phyloP scores from a whole-genome alignment of 2,888 invertebrate species.

The Pyrocoelia pectoralis region DNA sequence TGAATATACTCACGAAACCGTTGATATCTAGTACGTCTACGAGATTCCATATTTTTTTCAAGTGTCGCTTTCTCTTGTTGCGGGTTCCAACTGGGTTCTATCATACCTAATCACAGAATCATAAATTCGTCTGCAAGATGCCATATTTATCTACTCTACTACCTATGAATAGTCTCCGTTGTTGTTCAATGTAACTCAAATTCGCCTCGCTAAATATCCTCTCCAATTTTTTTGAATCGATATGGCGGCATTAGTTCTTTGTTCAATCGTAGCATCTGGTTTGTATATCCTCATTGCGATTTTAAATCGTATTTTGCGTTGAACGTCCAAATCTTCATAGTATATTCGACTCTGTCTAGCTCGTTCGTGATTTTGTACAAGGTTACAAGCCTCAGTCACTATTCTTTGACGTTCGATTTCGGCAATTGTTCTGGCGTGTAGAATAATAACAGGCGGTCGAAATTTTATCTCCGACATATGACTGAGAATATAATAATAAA shows the following conservation, averaged over 20 bases:
- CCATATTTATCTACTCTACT: too few relatives aligned
- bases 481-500: not conserved
- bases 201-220: constrained; percentile 60
- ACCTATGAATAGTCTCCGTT: constrained; percentile 61
- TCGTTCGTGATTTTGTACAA: constrained; percentile 62
- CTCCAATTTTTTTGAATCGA: constrained; percentile 60
- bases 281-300: constrained; percentile 6
- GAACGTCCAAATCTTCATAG: constrained; percentile 41
- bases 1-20: constrained; percentile 61
- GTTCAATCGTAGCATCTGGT: constrained; percentile 16
- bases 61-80: constrained; percentile 61
- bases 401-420: constrained; percentile 42
- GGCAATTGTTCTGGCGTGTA: too few relatives aligned
- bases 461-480: not conserved
- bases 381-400: constrained; percentile 48
- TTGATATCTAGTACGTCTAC: constrained; percentile 61
- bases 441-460: constrained; percentile 32
- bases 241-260: constrained; percentile 47
- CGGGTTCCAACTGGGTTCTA: constrained; percentile 62
- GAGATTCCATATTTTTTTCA: constrained; percentile 60
- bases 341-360: constrained; percentile 57
- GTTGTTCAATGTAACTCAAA: constrained; percentile 56
- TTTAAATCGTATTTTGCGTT: constrained; percentile 12
- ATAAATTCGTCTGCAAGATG: too few relatives aligned
- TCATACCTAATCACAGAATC: constrained; percentile 59